Conservation (phyloP, 2,113 vertebrate genomes). For the Clinocottus analis region DNA sequence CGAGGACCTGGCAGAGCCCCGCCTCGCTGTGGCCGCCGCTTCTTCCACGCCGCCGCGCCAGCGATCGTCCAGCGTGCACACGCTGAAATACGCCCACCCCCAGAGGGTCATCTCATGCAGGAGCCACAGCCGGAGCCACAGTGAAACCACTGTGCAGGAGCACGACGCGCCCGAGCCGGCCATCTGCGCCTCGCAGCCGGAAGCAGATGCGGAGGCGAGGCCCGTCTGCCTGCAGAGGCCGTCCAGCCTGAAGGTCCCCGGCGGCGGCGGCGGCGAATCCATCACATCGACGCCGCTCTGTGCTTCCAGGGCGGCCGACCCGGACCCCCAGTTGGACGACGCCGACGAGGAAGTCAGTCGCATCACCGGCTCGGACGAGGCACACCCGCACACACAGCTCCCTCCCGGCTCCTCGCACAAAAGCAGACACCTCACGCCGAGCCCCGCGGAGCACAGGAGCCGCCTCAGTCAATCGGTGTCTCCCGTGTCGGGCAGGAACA, state of each 20-base stretch:
- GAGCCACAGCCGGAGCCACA: slow-evolving; percentile 71
- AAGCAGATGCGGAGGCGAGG: slow-evolving; percentile 30
- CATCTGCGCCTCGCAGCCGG: slow-evolving; percentile 35
- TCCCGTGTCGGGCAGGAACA: slow-evolving; percentile 77
- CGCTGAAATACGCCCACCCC: slow-evolving; percentile 64
- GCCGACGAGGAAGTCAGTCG: slow-evolving; percentile 87
- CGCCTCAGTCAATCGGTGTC: slow-evolving; percentile 78
- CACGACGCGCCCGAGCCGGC: slow-evolving; percentile 49
- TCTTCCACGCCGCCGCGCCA: slow-evolving; percentile 65
- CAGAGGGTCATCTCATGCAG: slow-evolving; percentile 76
- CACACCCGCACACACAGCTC: slow-evolving; percentile 71
- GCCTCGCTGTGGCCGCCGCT: slow-evolving; percentile 55
- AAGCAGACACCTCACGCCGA: slow-evolving; percentile 68
- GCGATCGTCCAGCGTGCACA: slow-evolving; percentile 77
- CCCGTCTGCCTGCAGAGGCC: slow-evolving; percentile 34
- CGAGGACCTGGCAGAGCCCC: slow-evolving; percentile 70
- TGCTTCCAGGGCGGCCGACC: slow-evolving; percentile 34
- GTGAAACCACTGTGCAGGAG: slow-evolving; percentile 53
- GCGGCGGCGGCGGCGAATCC: slow-evolving; percentile 37
- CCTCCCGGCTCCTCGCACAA: slow-evolving; percentile 79
- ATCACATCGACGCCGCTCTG: slow-evolving; percentile 61
- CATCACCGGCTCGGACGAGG: slow-evolving; percentile 83
- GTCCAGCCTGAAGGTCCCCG: slow-evolving; percentile 50
- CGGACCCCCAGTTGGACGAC: slow-evolving; percentile 71
- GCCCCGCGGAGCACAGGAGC: slow-evolving; percentile 69